Conservation (phyloP, 2,797 vertebrate species). For the Microhierax caerulescens region DNA sequence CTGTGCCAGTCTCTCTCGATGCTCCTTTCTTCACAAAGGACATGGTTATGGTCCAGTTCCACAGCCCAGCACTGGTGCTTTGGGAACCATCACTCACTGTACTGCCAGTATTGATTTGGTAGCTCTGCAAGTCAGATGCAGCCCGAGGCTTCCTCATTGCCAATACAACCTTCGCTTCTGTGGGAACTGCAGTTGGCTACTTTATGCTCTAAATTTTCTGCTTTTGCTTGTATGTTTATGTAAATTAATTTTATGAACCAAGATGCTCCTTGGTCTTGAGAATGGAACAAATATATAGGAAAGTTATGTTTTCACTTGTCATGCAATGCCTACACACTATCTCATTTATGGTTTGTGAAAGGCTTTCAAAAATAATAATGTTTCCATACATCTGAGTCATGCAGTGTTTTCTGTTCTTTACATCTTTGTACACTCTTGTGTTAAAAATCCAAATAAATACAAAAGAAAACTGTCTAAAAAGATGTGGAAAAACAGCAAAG, state of each 20-base stretch:
- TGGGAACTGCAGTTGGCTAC: accelerated
- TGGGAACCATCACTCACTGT: neutral
- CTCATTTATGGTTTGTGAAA: neutral
- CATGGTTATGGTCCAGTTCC: neutral
- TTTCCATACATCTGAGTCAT: neutral
- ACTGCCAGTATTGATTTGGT: neutral
- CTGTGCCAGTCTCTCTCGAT: neutral
- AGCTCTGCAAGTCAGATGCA: neutral
- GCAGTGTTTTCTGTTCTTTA: conserved; percentile 41
- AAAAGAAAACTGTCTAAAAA: neutral
- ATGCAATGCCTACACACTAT: neutral
- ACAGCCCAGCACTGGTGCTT: neutral
- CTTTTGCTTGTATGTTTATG: neutral
- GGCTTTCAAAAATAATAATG: neutral
- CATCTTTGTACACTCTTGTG: conserved; percentile 25
- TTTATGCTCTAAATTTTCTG: neutral
- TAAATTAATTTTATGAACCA: neutral
- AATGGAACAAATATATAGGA: neutral
- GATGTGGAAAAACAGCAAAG: neutral
- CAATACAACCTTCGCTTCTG: neutral
- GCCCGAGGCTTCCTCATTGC: neutral
- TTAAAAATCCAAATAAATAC: conserved; percentile 15
- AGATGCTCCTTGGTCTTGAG: neutral
- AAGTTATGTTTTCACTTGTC: neutral
- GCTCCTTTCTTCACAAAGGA: neutral